Conservation (phyloP, 2,797 vertebrate genomes). For the Chromis chromis region DNA sequence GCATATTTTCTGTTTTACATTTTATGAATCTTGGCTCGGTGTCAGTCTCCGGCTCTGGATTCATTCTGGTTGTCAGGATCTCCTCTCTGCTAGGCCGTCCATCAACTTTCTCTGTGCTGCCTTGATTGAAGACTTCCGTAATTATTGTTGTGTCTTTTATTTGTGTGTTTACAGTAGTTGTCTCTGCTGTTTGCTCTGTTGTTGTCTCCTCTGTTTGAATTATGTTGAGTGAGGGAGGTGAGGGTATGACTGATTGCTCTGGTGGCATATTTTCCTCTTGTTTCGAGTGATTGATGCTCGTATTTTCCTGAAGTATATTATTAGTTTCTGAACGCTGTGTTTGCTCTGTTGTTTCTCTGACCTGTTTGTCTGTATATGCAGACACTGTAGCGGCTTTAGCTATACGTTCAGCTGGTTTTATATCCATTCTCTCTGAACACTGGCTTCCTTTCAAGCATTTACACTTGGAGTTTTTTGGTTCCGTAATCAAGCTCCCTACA, state of each 20-base stretch:
- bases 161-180: too few species aligned
- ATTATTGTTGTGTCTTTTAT: background rate
- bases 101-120: background rate
- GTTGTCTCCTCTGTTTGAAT: background rate
- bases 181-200: background rate
- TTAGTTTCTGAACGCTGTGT: background rate
- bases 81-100: background rate
- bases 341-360: background rate
- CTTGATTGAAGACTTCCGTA: background rate
- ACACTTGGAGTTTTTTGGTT: slow-evolving; percentile 10
- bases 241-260: slow-evolving; percentile 12
- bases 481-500: slow-evolving; percentile 2
- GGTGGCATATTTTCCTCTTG: slow-evolving; percentile 10
- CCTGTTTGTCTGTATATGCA: too few species aligned
- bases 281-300: slow-evolving; percentile 8
- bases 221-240: slow-evolving; percentile 3
- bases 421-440: background rate
- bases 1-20: background rate
- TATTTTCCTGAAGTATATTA: background rate
- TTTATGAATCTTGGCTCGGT: background rate
- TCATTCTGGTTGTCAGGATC: background rate
- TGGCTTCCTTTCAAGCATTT: slow-evolving; percentile 3
- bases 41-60: background rate
- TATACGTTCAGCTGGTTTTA: slow-evolving; percentile 28
- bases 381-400: slow-evolving; percentile 2